Conservation (phyloP, 2,113 vertebrate genomes). For the Vidua chalybeata region DNA sequence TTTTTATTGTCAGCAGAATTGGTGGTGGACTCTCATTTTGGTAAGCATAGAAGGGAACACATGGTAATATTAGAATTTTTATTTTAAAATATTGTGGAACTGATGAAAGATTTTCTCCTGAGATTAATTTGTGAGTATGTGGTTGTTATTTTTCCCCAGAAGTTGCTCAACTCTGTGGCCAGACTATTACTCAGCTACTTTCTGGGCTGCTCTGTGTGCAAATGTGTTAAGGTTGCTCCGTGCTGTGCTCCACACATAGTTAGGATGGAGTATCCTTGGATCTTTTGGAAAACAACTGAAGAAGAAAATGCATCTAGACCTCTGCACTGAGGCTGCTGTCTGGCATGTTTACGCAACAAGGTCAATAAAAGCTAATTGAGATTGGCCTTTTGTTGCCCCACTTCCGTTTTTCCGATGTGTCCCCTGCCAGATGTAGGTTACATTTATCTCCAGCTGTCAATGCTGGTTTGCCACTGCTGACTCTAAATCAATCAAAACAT, state of each 20-base stretch:
- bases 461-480: background rate
- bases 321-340: background rate
- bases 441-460: background rate
- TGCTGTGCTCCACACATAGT: background rate
- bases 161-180: background rate
- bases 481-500: background rate
- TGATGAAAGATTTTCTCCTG: background rate
- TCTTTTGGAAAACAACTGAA: background rate
- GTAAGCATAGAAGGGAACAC: background rate
- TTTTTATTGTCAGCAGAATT: background rate
- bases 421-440: background rate
- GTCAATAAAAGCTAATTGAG: slow-evolving; percentile 11
- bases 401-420: background rate
- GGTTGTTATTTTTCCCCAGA: background rate
- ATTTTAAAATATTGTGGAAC: background rate
- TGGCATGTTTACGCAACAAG: background rate
- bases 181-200: background rate
- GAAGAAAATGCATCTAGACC: background rate
- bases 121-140: background rate
- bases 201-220: background rate
- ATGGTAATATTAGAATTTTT: background rate
- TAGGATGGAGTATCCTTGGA: background rate
- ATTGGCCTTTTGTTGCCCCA: background rate
- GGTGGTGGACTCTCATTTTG: background rate
- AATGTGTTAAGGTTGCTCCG: background rate